Evolutionary conservation across 1,140 invertebrate species (phyloP), one percentile per base, ranked within the genome.

Genomic region (Cydia fagiglandana): DNA sequence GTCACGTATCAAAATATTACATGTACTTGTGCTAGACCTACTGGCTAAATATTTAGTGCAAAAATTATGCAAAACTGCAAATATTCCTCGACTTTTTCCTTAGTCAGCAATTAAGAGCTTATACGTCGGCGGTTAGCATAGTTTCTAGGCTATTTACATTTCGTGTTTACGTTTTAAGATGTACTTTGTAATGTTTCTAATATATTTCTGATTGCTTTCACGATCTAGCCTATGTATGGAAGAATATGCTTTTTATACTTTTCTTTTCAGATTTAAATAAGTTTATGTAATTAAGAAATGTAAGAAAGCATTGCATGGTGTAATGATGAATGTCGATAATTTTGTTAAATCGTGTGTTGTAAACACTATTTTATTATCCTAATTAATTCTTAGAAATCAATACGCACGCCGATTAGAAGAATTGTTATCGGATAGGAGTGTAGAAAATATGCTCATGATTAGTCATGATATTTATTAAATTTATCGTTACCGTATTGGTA

Each of bases 371-470:
- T 66, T 13, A 4, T 70, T 15, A 70, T 70, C 66, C 20, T 38
- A 28, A 38, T 68, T n/a, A 38, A 34, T 68, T 20, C 7, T 41
- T 34, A 70, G 30, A 38, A 70, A 45, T 20, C 34, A 10, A 20
- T 70, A 70, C 66, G 24, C 64, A 66, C n/a, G 4, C 5, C n/a
- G 66, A 70, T 70, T 38, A 30, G 41, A 30, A 12, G 28, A n/a
- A 68, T 38, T 68, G 13, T 68, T 68, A 68, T 68, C 64, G 3
- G 47, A 68, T 4, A 13, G 47, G 47, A 50, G 47, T n/a, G 53
- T 56, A 17, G 7, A 56, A 53, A 56, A 56, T 17, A 56, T 6
- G 53, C 47, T 41, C 38, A 41, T 34, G 34, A 30, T 4, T 24
- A 24, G 24, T 30, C 30, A 30, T 38, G 34, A 41, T 41, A 41